Percentiles rank a stretch among this genome's conserved stretches.
Evolutionary conservation across 2,113 vertebrate species (phyloP).

Genomic region (Chionis minor): DNA sequence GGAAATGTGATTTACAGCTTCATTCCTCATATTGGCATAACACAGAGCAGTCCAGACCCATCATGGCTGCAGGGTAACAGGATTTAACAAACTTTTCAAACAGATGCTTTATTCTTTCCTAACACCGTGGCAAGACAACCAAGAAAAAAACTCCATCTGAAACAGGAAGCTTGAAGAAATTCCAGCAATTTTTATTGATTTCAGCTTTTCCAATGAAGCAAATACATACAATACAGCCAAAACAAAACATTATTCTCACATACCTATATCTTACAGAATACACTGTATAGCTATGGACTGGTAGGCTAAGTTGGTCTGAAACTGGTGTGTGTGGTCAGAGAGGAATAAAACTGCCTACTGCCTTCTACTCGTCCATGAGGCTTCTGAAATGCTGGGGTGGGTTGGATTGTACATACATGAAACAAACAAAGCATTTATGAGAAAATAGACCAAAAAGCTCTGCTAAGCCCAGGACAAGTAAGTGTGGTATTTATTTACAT

Average conservation of each 20-base stretch:
- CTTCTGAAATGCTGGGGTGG: slow-evolving; percentile 65
- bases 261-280: slow-evolving; percentile 65
- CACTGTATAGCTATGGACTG: slow-evolving; percentile 41
- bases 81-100: neutral
- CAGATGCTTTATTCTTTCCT: neutral
- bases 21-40: neutral
- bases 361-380: slow-evolving; percentile 42
- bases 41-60: neutral
- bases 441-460: slow-evolving; percentile 1
- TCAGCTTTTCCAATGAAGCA: slow-evolving; percentile 68
- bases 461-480: slow-evolving; percentile 14
- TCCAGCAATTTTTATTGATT: slow-evolving; percentile 69
- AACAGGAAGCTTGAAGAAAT: slow-evolving; percentile 22
- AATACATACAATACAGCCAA: slow-evolving; percentile 66
- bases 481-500: slow-evolving; percentile 54
- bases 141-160: neutral
- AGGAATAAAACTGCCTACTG: slow-evolving; percentile 41
- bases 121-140: neutral
- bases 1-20: neutral
- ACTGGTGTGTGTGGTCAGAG: slow-evolving; percentile 9
- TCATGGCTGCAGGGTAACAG: neutral
- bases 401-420: slow-evolving; percentile 51
- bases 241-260: slow-evolving; percentile 57
- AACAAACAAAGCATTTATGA: slow-evolving; percentile 39
- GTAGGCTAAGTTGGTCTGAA: slow-evolving; percentile 22